Base-by-base conservation (phyloP, 2,888 invertebrate species). In the Cephus pulcher region DNA sequence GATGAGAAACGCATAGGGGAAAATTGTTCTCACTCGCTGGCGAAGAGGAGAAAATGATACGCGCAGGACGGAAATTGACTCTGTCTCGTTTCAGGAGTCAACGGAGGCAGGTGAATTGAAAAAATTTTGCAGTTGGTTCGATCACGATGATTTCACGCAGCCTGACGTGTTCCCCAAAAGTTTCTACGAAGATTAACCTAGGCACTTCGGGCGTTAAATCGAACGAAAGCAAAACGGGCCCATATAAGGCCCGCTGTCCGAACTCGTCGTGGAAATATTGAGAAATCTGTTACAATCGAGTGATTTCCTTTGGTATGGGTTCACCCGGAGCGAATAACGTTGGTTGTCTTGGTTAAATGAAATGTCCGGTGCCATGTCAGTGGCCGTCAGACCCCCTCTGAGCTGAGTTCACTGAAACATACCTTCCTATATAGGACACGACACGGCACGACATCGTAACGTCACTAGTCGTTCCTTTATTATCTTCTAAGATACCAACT, bases 381-480 rank as follows among this genome's bases (percentile, higher is more conserved):
- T 82, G 82, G 82, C 83, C 84, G 83, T 84, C 83, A 84, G 87
- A 87, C 85, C 85, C 86, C 86, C 86, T 86, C 80, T 76, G 80
- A 74, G 79, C 74, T 76, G 56, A 76, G 79, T 81, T 76, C 80
- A 78, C 76, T 78, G 81, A 81, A 83, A 83, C 79, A 77, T 80
- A 79, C 74, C 80, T 80, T 81, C 78, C 79, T 82, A 86, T 86
- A 83, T 86, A 80, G 83, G 83, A 83, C 84, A 81, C 71, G 76
- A 78, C 78, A 70, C 76, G 75, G 30, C 71, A 71, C 79, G 83
- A 86, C 85, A 82, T 82, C 83, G 80, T 82, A 81, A 74, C 80
- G 84, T 85, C 87, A 84, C 81, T 83, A 32, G 71, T 79, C 75
- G 68, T 80, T 76, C 78, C 81, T 81, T 87, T 81, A 85, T 87